Base-by-base conservation (phyloP, 2,797 vertebrate species). In the Rousettus madagascariensis region DNA sequence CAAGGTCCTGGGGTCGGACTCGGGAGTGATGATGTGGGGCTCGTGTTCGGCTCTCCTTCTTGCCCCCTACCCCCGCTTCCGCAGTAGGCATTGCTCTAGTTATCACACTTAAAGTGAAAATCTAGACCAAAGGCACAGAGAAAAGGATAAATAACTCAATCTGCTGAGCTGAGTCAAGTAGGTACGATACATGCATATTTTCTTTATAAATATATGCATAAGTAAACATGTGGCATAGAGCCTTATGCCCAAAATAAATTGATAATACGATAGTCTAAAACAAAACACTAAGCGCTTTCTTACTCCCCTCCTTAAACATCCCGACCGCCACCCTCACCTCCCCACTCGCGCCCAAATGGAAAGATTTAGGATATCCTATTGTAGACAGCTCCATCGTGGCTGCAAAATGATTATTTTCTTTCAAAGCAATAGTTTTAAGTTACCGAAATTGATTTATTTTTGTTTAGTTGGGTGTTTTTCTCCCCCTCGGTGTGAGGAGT, bases 371-470 rank as follows among this genome's bases (percentile, higher is more conserved):
- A 46, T 59, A 3, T 75, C 75, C 72, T 93, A 36, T 77, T 9
- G 30, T 55, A 78, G 69, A 86, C 6, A 61, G 77, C 19, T 63
- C 63, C 61, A 85, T n/a, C 0, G 0, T 3, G 11, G n/a, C 77
- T 63, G 11, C 75, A 49, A 16, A 15, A 4, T 4, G 46, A 41
- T 84, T 59, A 36, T 91, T 95, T 93, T 95, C 94, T 91, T 93
- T 94, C 91, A 91, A 90, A 97, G 65, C 74, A 57, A n/a, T 83
- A 41, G 30, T 95, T 95, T 96, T 75, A 92, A 72, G 71, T 96
- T 69, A 90, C 91, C 43, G 72, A 91, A 53, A 86, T 2, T 41
- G 84, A 92, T 78, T 93, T 75, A 55, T 86, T 95, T 92, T 92
- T 87, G 69, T 95, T 95, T 89, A 15, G n/a, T 66, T 91, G 49